phyloP scores from a whole-genome alignment of 1,140 invertebrate genomes.

The Hypothenemus hampei region DNA sequence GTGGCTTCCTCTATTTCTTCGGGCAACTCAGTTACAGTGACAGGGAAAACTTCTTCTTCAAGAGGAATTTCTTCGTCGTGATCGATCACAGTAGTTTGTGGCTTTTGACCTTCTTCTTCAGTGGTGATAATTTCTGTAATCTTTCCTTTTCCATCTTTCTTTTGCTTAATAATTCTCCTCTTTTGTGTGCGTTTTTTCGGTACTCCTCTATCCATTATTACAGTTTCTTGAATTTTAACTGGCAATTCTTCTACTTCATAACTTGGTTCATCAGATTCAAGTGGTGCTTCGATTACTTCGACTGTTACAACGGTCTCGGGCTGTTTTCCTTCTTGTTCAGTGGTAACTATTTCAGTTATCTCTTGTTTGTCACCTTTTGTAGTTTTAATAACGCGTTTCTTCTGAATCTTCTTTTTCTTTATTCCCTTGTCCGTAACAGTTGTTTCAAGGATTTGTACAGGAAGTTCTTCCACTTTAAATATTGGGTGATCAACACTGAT shows the following conservation, averaged over 20 bases:
- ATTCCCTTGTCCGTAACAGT: constrained; percentile 43
- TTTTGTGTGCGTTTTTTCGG: constrained; percentile 31
- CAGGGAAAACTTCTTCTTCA: constrained; percentile 25
- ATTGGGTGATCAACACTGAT: constrained; percentile 29
- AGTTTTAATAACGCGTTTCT: constrained; percentile 39
- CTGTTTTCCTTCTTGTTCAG: constrained; percentile 45
- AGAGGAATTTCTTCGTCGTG: constrained; percentile 42
- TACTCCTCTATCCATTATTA: constrained; percentile 34
- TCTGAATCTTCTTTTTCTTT: constrained; percentile 43
- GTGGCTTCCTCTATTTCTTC: constrained; percentile 41
- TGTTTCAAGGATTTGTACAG: constrained; percentile 32
- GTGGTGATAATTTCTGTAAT: constrained; percentile 34
- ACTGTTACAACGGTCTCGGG: constrained; percentile 42
- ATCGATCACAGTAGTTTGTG: constrained; percentile 26
- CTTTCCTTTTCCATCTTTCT: constrained; percentile 34
- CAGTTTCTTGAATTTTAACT: constrained; percentile 36
- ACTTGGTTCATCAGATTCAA: constrained; percentile 34
- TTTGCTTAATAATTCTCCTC: constrained; percentile 39
- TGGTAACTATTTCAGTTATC: constrained; percentile 39
- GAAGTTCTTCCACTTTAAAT: constrained; percentile 39
- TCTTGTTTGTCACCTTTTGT: constrained; percentile 34
- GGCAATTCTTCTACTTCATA: constrained; percentile 37
- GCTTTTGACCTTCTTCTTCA: constrained; percentile 20
- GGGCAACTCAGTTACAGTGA: constrained; percentile 38
- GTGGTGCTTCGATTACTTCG: constrained; percentile 33